Conservation (phyloP, 1,140 invertebrate genomes). For the Epicauta chinensis region DNA sequence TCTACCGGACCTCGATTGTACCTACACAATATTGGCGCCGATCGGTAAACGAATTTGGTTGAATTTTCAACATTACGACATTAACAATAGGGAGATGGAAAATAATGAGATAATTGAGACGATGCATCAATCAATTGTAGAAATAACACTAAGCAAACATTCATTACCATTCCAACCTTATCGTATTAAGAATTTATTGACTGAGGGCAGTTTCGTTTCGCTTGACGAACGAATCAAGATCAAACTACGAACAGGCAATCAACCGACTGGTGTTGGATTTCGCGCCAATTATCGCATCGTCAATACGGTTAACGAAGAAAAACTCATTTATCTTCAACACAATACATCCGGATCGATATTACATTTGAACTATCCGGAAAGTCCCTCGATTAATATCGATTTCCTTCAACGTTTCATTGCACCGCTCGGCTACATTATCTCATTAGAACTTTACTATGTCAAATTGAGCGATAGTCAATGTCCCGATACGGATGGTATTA, state of each 20-base stretch:
- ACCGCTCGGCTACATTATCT: conserved; percentile 51
- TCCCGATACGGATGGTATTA: conserved; percentile 42
- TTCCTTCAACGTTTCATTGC: conserved; percentile 51
- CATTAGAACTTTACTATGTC: conserved; percentile 46
- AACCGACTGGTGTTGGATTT: conserved; percentile 53
- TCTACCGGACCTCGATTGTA: conserved; percentile 59
- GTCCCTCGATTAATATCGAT: conserved; percentile 45
- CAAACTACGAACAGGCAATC: conserved; percentile 50
- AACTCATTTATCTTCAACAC: conserved; percentile 34
- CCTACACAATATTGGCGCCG: conserved; percentile 57
- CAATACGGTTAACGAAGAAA: conserved; percentile 33
- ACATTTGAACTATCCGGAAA: conserved; percentile 52
- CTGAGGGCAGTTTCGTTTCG: conserved; percentile 56
- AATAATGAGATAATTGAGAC: conserved; percentile 1
- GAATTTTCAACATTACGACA: conserved; percentile 46
- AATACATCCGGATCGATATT: conserved; percentile 40
- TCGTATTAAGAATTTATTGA: conserved; percentile 43
- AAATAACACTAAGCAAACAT: conserved; percentile 49
- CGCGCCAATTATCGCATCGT: conserved; percentile 50
- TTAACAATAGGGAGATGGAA: not conserved
- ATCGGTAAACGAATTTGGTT: conserved; percentile 57
- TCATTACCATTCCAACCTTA: conserved; percentile 48
- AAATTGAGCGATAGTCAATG: conserved; percentile 41
- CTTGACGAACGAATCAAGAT: conserved; percentile 50
- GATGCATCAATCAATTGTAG: conserved; percentile 37